phyloP scores from a whole-genome alignment of 2,113 vertebrate genomes.

The Hirundichthys speculiger region DNA sequence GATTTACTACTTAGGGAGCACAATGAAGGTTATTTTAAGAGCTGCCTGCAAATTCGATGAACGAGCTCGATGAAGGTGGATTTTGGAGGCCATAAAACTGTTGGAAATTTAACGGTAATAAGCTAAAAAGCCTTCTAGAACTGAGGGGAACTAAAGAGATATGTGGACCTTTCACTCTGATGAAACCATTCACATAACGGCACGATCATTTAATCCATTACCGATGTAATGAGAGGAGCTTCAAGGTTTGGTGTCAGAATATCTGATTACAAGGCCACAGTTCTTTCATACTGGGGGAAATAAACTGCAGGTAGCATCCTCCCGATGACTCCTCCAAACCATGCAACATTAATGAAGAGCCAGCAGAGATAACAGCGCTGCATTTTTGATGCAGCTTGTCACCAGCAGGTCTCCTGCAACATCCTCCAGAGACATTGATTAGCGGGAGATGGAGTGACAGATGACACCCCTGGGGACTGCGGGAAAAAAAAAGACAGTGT shows the following conservation, averaged over 20 bases:
- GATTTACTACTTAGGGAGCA: no score
- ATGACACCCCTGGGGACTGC: slow-evolving; percentile 59
- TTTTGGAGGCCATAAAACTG: no score
- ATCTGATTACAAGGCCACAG: slow-evolving; percentile 21
- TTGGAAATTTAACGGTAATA: no score
- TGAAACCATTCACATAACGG: background rate
- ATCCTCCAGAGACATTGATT: slow-evolving; percentile 67
- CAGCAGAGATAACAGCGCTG: slow-evolving; percentile 59
- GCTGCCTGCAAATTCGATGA: no score
- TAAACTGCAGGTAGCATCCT: slow-evolving; percentile 5
- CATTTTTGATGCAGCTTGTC: slow-evolving; percentile 71
- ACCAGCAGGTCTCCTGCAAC: slow-evolving; percentile 48
- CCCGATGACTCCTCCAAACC: slow-evolving; percentile 48
- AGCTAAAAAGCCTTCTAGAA: no score
- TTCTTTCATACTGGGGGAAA: slow-evolving; percentile 32
- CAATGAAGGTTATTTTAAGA: no score
- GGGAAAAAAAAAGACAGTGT: slow-evolving; percentile 71
- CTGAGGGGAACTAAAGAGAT: no score
- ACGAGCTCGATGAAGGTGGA: no score
- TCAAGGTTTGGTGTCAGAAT: slow-evolving; percentile 24
- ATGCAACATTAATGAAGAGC: slow-evolving; percentile 69
- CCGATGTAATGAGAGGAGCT: background rate
- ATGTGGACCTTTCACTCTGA: background rate
- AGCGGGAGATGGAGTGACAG: slow-evolving; percentile 69
- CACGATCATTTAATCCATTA: background rate